Base-by-base conservation (phyloP, 2,113 vertebrate species). In the Ammodytes marinus region DNA sequence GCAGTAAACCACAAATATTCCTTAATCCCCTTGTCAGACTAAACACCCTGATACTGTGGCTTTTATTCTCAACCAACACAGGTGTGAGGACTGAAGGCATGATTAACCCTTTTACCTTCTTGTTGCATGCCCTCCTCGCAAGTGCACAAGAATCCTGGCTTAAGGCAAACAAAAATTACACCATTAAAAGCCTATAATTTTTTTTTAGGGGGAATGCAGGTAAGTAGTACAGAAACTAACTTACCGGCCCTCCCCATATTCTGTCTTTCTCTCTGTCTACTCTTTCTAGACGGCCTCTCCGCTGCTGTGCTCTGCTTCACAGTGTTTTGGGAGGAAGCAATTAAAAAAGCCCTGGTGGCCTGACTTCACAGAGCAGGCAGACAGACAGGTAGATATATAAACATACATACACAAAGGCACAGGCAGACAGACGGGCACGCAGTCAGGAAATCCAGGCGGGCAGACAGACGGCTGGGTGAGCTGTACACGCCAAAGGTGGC, bases 321-420 rank as follows among this genome's bases (percentile, higher is more conserved):
- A 60, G 78, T 83, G 78, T 87, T 84, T 85, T 86, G 78, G 89
- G 89, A 90, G 91, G 92, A 94, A 94, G 91, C 89, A 89, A 94
- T 91, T 92, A 88, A 86, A 82, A 89, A 90, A 79, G 63, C 81
- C 88, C 84, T 85, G 94, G 94, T 94, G 95, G 91, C 91, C 85
- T 77, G 75, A 91, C 90, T 89, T 90, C 86, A 91, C 77, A 92
- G 85, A 79, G 77, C 59, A 60, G 67, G 59, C 88, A 90, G 85
- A 73, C 78, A 90, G 88, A 83, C 89, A 92, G 87, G 90, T 90
- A 92, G 85, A 75, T 84, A 87, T 69, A 83, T 79, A 90, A 86
- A 91, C 86, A 89, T 39, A 83, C 65, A 71, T 74, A 79, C 69
- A 86, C 84, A 91, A 84, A 86, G 27, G 79, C 64, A n/a, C 49